Evolutionary conservation across 2,888 invertebrate species (phyloP).

Genomic region (Phaonia tiefii): DNA sequence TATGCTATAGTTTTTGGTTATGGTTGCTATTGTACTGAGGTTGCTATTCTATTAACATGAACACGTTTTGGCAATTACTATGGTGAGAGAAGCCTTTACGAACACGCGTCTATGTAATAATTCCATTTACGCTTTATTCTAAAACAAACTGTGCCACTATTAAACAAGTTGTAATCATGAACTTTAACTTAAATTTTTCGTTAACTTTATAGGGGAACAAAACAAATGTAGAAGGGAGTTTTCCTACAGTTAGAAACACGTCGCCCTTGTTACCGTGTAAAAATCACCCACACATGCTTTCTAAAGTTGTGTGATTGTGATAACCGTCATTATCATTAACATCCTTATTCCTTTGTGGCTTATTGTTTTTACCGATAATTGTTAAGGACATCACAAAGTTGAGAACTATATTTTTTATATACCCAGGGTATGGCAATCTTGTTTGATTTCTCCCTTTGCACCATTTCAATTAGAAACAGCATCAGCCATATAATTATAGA

Average conservation of each 20-base stretch:
- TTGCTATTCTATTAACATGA: neutral
- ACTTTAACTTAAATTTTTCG: too few relatives aligned
- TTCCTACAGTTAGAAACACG: too few relatives aligned
- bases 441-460: neutral
- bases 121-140: too few relatives aligned
- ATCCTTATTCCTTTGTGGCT: slow-evolving; percentile 1
- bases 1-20: too few relatives aligned
- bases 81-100: slow-evolving; percentile 48
- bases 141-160: too few relatives aligned
- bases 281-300: too few relatives aligned
- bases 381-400: slow-evolving; percentile 53
- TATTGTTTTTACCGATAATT: slow-evolving; percentile 47
- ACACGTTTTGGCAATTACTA: slow-evolving; percentile 56
- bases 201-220: too few relatives aligned
- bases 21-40: too few relatives aligned
- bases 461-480: neutral
- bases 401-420: slow-evolving; percentile 39
- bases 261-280: too few relatives aligned
- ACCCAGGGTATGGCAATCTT: neutral
- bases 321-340: neutral
- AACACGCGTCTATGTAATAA: slow-evolving; percentile 33
- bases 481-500: neutral
- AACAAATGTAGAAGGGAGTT: too few relatives aligned
- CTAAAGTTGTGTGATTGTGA: neutral
- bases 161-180: too few relatives aligned